phyloP scores from a whole-genome alignment of 2,113 vertebrate genomes.

The Martes martes region DNA sequence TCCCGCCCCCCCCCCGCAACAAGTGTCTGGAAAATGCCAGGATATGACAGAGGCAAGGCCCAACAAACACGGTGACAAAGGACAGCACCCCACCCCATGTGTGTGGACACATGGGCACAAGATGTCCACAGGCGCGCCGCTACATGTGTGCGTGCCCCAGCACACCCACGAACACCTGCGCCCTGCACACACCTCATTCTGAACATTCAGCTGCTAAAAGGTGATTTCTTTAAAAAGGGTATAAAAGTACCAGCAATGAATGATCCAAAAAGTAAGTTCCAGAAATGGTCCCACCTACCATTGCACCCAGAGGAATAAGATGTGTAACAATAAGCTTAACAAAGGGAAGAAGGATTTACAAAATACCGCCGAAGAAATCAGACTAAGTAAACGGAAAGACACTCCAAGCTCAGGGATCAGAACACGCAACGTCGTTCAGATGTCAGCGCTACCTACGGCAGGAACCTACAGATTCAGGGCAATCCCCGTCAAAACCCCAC shows the following conservation, averaged over 20 bases:
- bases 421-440: neutral
- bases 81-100: neutral
- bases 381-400: neutral
- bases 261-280: neutral
- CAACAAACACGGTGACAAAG: neutral
- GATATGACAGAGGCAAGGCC: neutral
- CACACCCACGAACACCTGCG: accelerated
- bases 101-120: neutral
- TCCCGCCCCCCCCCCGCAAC: neutral
- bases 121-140: accelerated
- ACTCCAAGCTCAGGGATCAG: neutral
- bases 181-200: neutral
- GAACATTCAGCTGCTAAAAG: neutral
- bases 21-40: neutral
- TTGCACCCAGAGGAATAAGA: neutral
- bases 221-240: neutral
- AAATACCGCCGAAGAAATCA: neutral
- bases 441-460: neutral
- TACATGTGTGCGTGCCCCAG: neutral
- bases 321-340: neutral
- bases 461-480: neutral
- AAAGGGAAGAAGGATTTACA: neutral
- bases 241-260: neutral
- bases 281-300: neutral
- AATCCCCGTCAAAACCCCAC: neutral